A percentile compares a stretch with the other conserved stretches of the same genome.
Conservation (phyloP, 2,113 vertebrate species). For the Actinemys pallida region DNA sequence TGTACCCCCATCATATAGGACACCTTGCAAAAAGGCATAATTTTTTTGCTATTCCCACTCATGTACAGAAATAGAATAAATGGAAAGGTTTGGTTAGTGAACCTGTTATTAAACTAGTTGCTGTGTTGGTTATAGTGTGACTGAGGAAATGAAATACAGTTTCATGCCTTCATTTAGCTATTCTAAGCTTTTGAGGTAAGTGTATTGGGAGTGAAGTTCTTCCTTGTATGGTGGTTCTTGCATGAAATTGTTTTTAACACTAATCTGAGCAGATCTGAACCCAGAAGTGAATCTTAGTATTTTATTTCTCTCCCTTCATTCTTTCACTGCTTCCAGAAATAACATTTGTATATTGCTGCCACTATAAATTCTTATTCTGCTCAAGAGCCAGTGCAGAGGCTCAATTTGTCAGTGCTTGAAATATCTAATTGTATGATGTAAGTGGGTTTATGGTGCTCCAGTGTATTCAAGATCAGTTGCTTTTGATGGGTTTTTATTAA, state of each 20-base stretch:
- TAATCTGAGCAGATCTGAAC: background rate
- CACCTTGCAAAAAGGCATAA: too few species aligned
- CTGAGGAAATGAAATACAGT: background rate
- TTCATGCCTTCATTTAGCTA: background rate
- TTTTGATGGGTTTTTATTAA: background rate
- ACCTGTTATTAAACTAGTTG: background rate
- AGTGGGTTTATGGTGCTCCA: background rate
- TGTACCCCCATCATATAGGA: background rate
- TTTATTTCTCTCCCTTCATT: background rate
- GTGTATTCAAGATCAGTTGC: slow-evolving; percentile 14
- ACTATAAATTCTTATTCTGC: background rate
- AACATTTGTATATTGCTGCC: background rate
- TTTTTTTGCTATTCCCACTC: background rate
- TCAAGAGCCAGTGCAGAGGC: background rate
- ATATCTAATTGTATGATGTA: background rate
- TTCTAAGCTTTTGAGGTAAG: background rate
- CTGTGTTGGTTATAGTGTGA: background rate
- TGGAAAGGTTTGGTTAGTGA: background rate
- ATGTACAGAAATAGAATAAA: background rate
- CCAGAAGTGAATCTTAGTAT: background rate
- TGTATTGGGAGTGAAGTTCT: background rate
- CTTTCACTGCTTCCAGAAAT: background rate
- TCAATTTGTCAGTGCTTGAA: background rate
- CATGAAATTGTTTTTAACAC: background rate
- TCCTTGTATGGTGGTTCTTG: accelerated